Evolutionary conservation across 2,113 vertebrate species (phyloP).

Genomic region (Mobula hypostoma): DNA sequence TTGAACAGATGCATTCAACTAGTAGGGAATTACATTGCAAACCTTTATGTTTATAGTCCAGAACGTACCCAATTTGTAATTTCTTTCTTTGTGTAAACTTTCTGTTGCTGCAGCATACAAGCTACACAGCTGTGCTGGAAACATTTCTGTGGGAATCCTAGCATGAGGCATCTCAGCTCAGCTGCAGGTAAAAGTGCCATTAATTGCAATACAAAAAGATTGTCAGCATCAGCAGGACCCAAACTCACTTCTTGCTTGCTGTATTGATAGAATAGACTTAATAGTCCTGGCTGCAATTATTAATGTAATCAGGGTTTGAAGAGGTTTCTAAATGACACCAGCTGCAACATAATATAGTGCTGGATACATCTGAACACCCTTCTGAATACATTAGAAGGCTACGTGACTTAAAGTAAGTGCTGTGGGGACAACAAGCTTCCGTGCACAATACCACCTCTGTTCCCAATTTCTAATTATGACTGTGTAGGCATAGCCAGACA

Average conservation of each 20-base stretch:
- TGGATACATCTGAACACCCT: not conserved
- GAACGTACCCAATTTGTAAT: not conserved
- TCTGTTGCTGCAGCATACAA: not conserved
- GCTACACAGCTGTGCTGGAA: not conserved
- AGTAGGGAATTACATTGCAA: not conserved
- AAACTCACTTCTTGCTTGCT: not conserved
- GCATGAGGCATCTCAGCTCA: constrained; percentile 3
- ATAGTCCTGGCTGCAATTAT: constrained; percentile 5
- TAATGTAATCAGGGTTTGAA: not conserved
- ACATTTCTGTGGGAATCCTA: not conserved
- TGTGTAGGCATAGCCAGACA: not conserved
- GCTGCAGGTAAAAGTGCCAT: constrained; percentile 3
- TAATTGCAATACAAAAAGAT: constrained; percentile 3
- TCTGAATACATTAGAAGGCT: not conserved
- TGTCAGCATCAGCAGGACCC: constrained; percentile 3
- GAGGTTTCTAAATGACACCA: not conserved
- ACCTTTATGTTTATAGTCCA: not conserved
- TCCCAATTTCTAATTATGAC: not conserved
- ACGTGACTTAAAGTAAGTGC: not conserved
- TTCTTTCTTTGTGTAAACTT: not conserved
- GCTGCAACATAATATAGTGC: not conserved
- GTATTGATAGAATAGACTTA: not conserved
- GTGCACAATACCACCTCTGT: not conserved
- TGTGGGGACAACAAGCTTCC: not conserved
- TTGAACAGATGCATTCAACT: not conserved